Evolutionary conservation across 2,113 vertebrate genomes (phyloP), one percentile per base, ranked within the genome.

Genomic region (Tetrax tetrax): DNA sequence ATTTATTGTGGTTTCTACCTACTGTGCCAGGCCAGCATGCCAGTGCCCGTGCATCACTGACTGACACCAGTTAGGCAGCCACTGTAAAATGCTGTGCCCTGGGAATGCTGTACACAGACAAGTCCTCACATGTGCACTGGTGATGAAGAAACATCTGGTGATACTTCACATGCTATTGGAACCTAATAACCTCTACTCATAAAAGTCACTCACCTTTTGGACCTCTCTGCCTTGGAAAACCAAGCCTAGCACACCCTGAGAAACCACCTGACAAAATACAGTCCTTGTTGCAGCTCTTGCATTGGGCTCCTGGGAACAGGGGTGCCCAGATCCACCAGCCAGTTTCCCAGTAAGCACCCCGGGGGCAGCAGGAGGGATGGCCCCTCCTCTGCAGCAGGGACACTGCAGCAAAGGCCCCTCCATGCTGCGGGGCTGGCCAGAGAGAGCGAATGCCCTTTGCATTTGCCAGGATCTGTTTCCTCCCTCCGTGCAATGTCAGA

Each of bases 341-440:
- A 3, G 5, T 61, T 65, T 66, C 65, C 35, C 54, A 37, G 76
- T 2, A 5, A 38, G 45, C 59, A 24, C 45, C 35, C 2, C 0
- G 2, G 2, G 2, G 33, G 33, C 53, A 69, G 86, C 48, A 53
- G 41, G 13, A 80, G 63, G 28, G 20, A 23, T 9, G 15, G 31
- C 37, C n/a, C n/a, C 28, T 76, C 63, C 66, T 54, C 56, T 66
- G 87, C 82, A 14, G 4, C 19, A 70, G 23, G 65, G 56, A 79
- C 70, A 20, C 25, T 2, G 74, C 75, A 45, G 79, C 56, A 80
- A 71, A 54, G 19, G 17, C 14, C 33, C 24, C n/a, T 38, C 48
- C 0, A 1, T 0, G 0, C 47, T 63, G 10, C 3, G 8, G 8
- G 38, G 41, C 54, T 65, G 56, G 22, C n/a, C 53, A 25, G 27